Percentiles rank a stretch among this genome's conserved stretches.
Conservation (phyloP, 1,140 invertebrate genomes). For the Mylabris phalerata region DNA sequence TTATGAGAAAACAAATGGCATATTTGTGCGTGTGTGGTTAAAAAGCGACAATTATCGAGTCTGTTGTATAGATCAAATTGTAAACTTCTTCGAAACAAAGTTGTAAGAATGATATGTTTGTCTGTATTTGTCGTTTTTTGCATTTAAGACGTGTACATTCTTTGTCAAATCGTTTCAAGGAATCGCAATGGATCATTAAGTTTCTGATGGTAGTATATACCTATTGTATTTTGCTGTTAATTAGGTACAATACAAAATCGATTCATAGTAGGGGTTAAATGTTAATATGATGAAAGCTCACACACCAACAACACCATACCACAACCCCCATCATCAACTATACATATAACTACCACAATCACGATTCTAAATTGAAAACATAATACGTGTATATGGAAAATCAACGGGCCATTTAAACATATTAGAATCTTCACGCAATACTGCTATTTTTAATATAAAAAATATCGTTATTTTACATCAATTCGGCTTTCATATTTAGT, state of each 20-base stretch:
- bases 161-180: conserved; percentile 23
- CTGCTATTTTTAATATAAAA: conserved; percentile 13
- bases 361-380: conserved; percentile 9
- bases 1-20: conserved; percentile 20
- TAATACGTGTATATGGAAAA: background rate
- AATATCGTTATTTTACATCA: conserved; percentile 3
- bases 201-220: conserved; percentile 11
- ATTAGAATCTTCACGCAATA: conserved; percentile 14
- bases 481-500: no score
- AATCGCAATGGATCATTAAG: conserved; percentile 18
- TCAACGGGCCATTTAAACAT: conserved; percentile 11
- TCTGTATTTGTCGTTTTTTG: conserved; percentile 16
- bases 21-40: conserved; percentile 24
- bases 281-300: conserved; percentile 14
- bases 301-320: background rate
- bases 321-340: no score
- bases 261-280: conserved; percentile 11
- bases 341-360: no score
- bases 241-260: conserved; percentile 15
- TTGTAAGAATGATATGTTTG: conserved; percentile 21
- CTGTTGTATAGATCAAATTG: conserved; percentile 7
- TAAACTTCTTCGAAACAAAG: conserved; percentile 22
- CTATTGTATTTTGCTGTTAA: conserved; percentile 20
- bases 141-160: conserved; percentile 2
- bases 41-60: conserved; percentile 22